These are phyloP conservation scores for Sula dactylatra DNA, from an alignment of 2,113 vertebrate species.

Conservation along the genomic window DNA sequence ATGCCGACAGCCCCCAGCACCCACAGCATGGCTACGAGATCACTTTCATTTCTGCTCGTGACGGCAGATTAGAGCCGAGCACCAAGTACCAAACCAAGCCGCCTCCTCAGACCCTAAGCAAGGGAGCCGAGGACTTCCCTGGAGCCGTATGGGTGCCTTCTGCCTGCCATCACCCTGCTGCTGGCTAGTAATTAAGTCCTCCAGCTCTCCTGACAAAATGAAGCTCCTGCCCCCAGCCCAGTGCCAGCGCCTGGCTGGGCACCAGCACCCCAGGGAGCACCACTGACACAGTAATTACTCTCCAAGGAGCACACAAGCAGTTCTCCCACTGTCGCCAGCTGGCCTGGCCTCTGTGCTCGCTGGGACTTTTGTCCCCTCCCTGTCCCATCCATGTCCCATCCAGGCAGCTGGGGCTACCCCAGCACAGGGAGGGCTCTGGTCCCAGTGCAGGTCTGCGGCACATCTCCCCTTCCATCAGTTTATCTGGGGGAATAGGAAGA, in stretches of 20 bases:
- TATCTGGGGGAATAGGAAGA: not conserved
- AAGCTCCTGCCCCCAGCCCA: not conserved
- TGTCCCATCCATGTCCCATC: not conserved
- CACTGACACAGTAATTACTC: not conserved
- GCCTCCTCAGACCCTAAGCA: not conserved
- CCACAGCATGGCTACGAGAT: fast-evolving
- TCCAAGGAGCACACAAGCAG: not conserved
- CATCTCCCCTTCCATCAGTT: not conserved
- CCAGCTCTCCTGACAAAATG: not conserved
- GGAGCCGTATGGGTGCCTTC: fast-evolving
- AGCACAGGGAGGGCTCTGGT: not conserved
- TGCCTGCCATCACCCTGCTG: not conserved
- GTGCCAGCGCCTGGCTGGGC: not conserved
- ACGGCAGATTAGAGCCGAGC: not conserved
- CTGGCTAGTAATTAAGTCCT: not conserved
- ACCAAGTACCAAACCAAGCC: not conserved
- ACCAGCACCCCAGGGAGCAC: not conserved
- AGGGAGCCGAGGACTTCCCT: not conserved
- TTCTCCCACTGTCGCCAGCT: not conserved
- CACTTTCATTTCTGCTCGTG: not conserved
- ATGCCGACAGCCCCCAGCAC: not conserved
- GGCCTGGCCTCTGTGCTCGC: fast-evolving
- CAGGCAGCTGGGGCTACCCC: not conserved
- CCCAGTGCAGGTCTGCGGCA: not conserved
- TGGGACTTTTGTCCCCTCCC: not conserved